Evolutionary conservation across 2,888 invertebrate species (phyloP).

Genomic region (Atherix ibis): DNA sequence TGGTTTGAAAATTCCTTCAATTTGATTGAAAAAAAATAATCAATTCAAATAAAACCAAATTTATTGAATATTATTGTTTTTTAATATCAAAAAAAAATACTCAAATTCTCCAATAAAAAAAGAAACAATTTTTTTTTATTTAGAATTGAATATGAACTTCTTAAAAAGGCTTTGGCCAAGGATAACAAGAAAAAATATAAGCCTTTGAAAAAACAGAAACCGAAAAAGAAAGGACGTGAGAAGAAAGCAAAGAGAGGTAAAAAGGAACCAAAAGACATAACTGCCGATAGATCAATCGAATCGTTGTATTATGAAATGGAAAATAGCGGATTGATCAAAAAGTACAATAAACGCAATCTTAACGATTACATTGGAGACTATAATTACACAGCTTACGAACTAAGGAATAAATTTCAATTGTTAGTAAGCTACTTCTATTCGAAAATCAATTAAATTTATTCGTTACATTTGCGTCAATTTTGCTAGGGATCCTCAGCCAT

Average conservation of each 20-base stretch:
- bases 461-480: background rate
- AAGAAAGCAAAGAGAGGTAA: conserved; percentile 31
- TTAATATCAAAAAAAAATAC: too few relatives aligned
- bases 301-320: conserved; percentile 51
- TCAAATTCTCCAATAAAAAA: too few relatives aligned
- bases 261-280: conserved; percentile 36
- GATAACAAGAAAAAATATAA: conserved; percentile 24
- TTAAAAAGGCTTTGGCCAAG: conserved; percentile 30
- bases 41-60: too few relatives aligned
- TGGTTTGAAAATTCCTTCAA: too few relatives aligned
- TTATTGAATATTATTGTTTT: too few relatives aligned
- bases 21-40: too few relatives aligned
- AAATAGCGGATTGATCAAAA: conserved; percentile 37
- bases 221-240: conserved; percentile 13
- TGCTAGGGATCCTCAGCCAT: conserved; percentile 28
- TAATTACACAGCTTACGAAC: conserved; percentile 37
- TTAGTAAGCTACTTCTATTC: conserved; percentile 5
- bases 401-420: conserved; percentile 15
- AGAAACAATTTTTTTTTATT: background rate
- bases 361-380: conserved; percentile 50
- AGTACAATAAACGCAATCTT: conserved; percentile 38
- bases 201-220: conserved; percentile 15
- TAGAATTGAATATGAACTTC: conserved; percentile 27
- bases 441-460: background rate
- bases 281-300: conserved; percentile 40